Evolutionary conservation across 1,140 invertebrate genomes (phyloP), one percentile per base, ranked within the genome.

Genomic region (Heliothis virescens): DNA sequence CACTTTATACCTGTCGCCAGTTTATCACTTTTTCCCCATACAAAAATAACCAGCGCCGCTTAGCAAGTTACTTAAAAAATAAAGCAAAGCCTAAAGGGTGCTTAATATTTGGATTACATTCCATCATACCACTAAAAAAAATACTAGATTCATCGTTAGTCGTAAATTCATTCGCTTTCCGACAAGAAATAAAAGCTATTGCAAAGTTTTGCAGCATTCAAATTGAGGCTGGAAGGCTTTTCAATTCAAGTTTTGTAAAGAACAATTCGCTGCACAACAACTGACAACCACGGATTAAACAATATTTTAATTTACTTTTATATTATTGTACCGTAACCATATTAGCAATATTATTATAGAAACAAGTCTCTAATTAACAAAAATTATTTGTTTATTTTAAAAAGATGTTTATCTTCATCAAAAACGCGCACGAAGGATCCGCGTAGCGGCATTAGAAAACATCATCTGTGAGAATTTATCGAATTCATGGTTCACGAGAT

Each of bases 81-180:
- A 41, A 9, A 59, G 29, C 16, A 26, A 76, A 76, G 71, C 57
- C 50, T 0, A 13, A 63, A 76, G 62, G 62, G 73, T 76, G 63
- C 73, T 76, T 76, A 62, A 63, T 52, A 63, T 34, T 76, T 21
- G 18, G 41, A 62, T 41, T 29, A 63, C 13, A 3, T 26, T 52
- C 59, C 13, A 15, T 29, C 26, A 11, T 41, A 50, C 53, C 60
- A 77, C 52, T 71, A 62, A 29, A 53, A 79, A 82, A 82, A 82
- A 74, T 60, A 76, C 69, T 79, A 47, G 21, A 76, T 79, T 79
- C 74, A 75, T 79, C 71, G 72, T 62, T 67, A 83, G 83, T 87
- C 83, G 85, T 90, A 90, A 89, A 90, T 92, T 92, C 85, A 92
- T 90, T 92, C 87, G 89, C 84, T 91, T 91, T 87, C 86, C 85